Evolutionary conservation across 2,888 invertebrate species (phyloP), one percentile per base, ranked within the genome.

Genomic region (Pediacus dermestoides): DNA sequence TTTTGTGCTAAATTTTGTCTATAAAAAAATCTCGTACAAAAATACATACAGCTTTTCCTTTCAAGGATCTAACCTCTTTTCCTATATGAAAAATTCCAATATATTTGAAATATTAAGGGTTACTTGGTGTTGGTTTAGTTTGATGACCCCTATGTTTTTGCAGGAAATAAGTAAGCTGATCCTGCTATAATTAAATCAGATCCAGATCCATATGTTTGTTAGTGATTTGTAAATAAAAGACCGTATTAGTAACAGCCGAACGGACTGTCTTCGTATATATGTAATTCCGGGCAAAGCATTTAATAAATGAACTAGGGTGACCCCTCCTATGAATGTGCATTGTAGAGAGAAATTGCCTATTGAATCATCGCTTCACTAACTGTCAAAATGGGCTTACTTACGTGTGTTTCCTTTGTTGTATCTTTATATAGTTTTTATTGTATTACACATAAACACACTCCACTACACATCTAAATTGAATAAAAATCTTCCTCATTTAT

Each of bases 311-410:
- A n/a, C n/a, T n/a, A n/a, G 45, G 44, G 42, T 45, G 51, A 44
- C 44, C 57, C 53, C 56, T 57, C 58, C 50, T 55, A 50, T 52
- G 46, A 51, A 56, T 64, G 63, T 58, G 53, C 63, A 62, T 53
- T 55, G 52, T 61, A 60, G 55, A 50, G 61, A 60, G 58, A 63
- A 64, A 64, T 64, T 65, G 62, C 61, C 60, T 57, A 63, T 63
- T 63, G 60, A 62, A 61, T 60, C 55, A 57, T 61, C 62, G 65
- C 55, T 63, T 59, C 61, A 63, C 52, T 63, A 61, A 63, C 63
- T 58, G 59, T 61, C 59, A 59, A 62, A 64, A 64, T 61, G 53
- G 61, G 58, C 51, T 44, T 39, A 35, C 39, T 35, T 34, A 42
- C 42, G 42, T 28, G 28, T 28, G 10, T 28, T 13, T 25, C 9